Conservation (phyloP, 2,888 invertebrate genomes). For the Limnephilus marmoratus region DNA sequence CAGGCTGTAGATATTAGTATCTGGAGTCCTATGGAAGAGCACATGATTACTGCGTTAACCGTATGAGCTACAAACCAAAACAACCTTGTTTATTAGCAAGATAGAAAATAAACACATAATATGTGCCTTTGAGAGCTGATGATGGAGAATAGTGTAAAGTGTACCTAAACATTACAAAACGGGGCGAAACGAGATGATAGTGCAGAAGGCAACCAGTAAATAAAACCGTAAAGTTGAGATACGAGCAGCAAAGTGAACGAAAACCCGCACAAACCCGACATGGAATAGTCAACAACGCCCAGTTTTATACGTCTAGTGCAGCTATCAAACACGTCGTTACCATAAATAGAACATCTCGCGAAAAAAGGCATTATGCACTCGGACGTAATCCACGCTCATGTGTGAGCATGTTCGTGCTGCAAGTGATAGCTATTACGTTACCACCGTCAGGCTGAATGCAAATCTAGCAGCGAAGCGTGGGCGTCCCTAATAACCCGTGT, state of each 20-base stretch:
- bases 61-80: neutral
- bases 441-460: constrained; percentile 9
- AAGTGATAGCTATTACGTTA: neutral
- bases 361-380: neutral
- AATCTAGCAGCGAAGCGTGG: constrained; percentile 18
- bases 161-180: neutral
- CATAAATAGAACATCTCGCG: constrained; percentile 2
- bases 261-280: neutral
- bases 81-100: neutral
- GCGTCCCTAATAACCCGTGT: constrained; percentile 31
- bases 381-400: neutral
- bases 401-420: neutral
- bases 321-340: neutral
- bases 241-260: neutral
- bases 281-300: neutral
- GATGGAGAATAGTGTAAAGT: neutral
- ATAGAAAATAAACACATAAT: neutral
- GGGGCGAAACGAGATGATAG: neutral
- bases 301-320: neutral
- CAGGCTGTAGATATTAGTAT: too few species aligned
- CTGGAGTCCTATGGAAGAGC: neutral
- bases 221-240: neutral
- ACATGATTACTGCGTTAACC: neutral
- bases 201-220: neutral
- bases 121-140: neutral